Conservation (phyloP, 2,797 vertebrate species). For the Cynodonichthys magdalenae region DNA sequence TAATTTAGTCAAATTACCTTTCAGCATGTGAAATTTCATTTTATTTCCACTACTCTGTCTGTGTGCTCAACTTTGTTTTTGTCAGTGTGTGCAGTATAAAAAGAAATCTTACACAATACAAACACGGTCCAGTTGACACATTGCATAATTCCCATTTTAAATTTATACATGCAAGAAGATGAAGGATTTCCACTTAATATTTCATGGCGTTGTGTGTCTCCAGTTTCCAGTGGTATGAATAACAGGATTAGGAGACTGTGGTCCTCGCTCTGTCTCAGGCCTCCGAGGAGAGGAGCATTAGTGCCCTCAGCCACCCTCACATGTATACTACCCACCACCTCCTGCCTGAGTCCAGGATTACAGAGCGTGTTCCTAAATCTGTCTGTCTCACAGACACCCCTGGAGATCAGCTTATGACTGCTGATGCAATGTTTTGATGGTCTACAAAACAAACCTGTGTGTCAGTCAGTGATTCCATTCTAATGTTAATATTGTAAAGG, state of each 20-base stretch:
- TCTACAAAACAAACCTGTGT: conserved; percentile 15
- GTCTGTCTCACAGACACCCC: conserved; percentile 41
- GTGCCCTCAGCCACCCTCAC: conserved; percentile 25
- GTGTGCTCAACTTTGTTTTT: too few species aligned
- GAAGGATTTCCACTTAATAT: background rate
- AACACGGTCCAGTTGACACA: background rate
- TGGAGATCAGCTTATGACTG: conserved; percentile 22
- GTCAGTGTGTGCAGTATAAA: too few species aligned
- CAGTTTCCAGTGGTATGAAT: conserved; percentile 55
- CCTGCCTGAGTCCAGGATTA: conserved; percentile 59
- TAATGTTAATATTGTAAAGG: conserved; percentile 10
- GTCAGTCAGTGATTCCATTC: background rate
- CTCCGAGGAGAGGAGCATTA: conserved; percentile 46
- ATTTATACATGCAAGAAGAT: background rate
- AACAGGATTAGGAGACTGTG: conserved; percentile 67
- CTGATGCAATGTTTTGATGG: conserved; percentile 12
- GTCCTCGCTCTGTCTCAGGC: conserved; percentile 54
- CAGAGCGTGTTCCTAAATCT: conserved; percentile 46
- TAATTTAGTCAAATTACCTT: too few species aligned
- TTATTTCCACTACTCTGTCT: too few species aligned
- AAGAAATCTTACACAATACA: too few species aligned
- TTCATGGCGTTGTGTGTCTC: conserved; percentile 23
- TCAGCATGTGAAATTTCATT: too few species aligned
- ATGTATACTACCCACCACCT: conserved; percentile 23
- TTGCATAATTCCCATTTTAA: background rate